Evolutionary conservation across 2,797 vertebrate genomes (phyloP), one percentile per base, ranked within the genome.

Genomic region (Emys orbicularis): DNA sequence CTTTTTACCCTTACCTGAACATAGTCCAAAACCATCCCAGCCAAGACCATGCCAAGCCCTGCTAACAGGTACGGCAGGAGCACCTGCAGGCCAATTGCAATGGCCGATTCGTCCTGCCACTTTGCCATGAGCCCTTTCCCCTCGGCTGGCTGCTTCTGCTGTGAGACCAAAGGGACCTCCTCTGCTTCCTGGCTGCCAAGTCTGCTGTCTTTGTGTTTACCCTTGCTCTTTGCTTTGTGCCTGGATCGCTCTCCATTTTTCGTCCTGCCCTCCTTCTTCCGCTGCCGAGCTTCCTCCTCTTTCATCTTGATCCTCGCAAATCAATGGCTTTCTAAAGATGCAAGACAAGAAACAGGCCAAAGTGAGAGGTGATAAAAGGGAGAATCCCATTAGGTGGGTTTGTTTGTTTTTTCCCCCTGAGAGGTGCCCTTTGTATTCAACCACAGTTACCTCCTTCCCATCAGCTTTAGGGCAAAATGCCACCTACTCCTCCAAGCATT

Each of bases 1-100:
- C 34, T 11, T n/a, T 57, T 76, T 50, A 61, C 65, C 59, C 98
- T 98, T 98, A 99, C 99, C 99, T 99, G 99, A 86, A 99, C 98
- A 41, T 95, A 97, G 97, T 99, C 98, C 97, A 99, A 97, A 95
- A 99, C 98, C 97, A 99, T 96, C 56, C 99, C 99, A 1, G 99
- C 99, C 47, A 97, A 96, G 81, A 99, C 98, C 98, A 99, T 99
- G 61, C 99, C 99, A 93, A 99, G 97, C 79, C 99, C 99, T 11
- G 99, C 99, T 54, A 99, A 95, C 85, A 99, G 87, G 97, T 98
- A 99, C 0, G 99, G 98, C 87, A 98, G 94, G 68, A 99, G 81
- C 93, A 99, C 99, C 97, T 99, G 99, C 6, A 99, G 96, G 85
- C 96, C 98, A 83, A 99, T 98, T 50, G 95, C 83, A 16, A 90